phyloP scores from a whole-genome alignment of 2,113 vertebrate genomes.

The Macquaria australasica region DNA sequence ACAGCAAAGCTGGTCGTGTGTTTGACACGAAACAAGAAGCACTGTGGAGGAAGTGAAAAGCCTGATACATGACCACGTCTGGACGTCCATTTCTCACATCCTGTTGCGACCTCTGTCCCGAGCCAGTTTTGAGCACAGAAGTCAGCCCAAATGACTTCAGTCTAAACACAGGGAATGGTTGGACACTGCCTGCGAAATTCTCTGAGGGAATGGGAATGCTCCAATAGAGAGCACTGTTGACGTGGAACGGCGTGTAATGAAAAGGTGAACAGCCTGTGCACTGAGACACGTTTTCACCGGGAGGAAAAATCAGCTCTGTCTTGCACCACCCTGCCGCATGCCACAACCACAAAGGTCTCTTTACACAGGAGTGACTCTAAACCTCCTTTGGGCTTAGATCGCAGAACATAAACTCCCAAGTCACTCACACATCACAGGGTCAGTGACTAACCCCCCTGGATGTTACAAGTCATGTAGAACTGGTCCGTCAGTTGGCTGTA shows the following conservation, averaged over 20 bases:
- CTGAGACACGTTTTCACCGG: slow-evolving; percentile 49
- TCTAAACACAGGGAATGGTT: slow-evolving; percentile 70
- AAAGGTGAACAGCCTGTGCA: slow-evolving; percentile 61
- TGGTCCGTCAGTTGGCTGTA: neutral
- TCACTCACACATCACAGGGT: slow-evolving; percentile 68
- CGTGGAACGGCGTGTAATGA: slow-evolving; percentile 65
- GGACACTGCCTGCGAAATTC: slow-evolving; percentile 72
- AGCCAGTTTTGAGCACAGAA: slow-evolving; percentile 32
- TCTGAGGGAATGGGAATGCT: slow-evolving; percentile 63
- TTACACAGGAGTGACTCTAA: slow-evolving; percentile 59
- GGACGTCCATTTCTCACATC: slow-evolving; percentile 41
- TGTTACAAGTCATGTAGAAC: slow-evolving; percentile 44
- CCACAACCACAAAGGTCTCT: slow-evolving; percentile 75
- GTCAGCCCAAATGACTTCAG: slow-evolving; percentile 54
- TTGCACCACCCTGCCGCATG: slow-evolving; percentile 77
- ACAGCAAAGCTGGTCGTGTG: neutral
- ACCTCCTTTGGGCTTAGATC: slow-evolving; percentile 45
- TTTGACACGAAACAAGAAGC: slow-evolving; percentile 17
- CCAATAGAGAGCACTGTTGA: slow-evolving; percentile 61
- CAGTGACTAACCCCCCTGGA: slow-evolving; percentile 49
- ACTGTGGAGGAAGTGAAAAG: neutral
- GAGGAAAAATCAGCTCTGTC: slow-evolving; percentile 58
- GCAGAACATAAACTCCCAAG: slow-evolving; percentile 58
- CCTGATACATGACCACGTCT: slow-evolving; percentile 15
- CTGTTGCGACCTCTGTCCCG: slow-evolving; percentile 35